Evolutionary conservation across 2,113 vertebrate species (phyloP).

Genomic region (Tonatia bakeri): DNA sequence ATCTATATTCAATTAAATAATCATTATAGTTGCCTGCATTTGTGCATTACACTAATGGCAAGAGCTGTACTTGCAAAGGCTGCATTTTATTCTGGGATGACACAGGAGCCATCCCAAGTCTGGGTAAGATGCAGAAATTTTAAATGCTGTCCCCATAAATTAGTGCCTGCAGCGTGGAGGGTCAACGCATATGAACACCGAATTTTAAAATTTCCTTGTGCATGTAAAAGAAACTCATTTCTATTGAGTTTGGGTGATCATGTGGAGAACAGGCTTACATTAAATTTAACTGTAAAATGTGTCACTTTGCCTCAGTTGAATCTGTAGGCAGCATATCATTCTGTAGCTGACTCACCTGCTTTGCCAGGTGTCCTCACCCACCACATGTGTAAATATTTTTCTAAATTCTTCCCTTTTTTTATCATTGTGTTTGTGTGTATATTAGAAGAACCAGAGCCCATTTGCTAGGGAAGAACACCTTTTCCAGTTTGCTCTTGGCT

Average conservation of each 20-base stretch:
- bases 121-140: background rate
- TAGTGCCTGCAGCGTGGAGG: background rate
- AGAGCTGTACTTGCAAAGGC: background rate
- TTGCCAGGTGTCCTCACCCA: constrained; percentile 80
- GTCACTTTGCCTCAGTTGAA: constrained; percentile 24
- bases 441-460: constrained; percentile 71
- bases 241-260: background rate
- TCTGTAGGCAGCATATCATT: constrained; percentile 59
- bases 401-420: constrained; percentile 60
- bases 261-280: constrained; percentile 24
- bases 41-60: constrained; percentile 43
- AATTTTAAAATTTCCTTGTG: background rate
- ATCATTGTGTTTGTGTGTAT: constrained; percentile 74
- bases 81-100: constrained; percentile 8
- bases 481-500: constrained; percentile 60
- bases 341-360: constrained; percentile 72
- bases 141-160: background rate
- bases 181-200: background rate
- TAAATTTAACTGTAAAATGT: constrained; percentile 45
- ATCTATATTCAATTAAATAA: constrained; percentile 71
- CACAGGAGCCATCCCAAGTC: background rate
- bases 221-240: background rate
- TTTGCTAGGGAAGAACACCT: constrained; percentile 56
- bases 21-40: constrained; percentile 44
- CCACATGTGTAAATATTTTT: constrained; percentile 82